phyloP scores from a whole-genome alignment of 2,797 vertebrate genomes.

The Periophthalmus magnuspinnatus region DNA sequence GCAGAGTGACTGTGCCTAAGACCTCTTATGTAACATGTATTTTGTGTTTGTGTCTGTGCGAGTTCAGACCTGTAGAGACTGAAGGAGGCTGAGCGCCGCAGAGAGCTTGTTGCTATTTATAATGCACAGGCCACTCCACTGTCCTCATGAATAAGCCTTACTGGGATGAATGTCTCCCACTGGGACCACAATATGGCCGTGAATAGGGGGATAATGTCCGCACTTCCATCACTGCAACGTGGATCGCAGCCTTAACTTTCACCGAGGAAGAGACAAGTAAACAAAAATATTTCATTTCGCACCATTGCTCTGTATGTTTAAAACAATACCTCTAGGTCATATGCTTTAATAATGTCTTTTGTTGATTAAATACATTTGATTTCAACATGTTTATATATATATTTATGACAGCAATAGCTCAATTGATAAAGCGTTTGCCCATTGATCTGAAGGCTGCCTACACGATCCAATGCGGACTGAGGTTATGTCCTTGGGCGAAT shows the following conservation, averaged over 20 bases:
- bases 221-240: constrained; percentile 41
- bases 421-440: no score
- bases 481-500: background rate
- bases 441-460: no score
- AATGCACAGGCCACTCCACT: constrained; percentile 62
- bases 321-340: background rate
- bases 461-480: no score
- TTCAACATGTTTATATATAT: no score
- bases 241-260: constrained; percentile 32
- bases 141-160: constrained; percentile 72
- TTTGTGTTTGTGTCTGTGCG: constrained; percentile 1
- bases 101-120: constrained; percentile 70
- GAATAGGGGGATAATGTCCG: constrained; percentile 53
- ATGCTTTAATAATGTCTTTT: no score
- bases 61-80: constrained; percentile 44
- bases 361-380: no score
- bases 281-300: background rate
- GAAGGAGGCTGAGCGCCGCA: constrained; percentile 44
- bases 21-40: constrained; percentile 8
- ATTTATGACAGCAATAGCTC: no score
- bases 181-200: constrained; percentile 58
- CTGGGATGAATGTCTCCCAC: constrained; percentile 64
- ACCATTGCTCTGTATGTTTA: background rate
- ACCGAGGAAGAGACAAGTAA: constrained; percentile 13
- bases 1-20: constrained; percentile 17